Base-by-base conservation (phyloP, 2,888 invertebrate species). In the Eupithecia inturbata region DNA sequence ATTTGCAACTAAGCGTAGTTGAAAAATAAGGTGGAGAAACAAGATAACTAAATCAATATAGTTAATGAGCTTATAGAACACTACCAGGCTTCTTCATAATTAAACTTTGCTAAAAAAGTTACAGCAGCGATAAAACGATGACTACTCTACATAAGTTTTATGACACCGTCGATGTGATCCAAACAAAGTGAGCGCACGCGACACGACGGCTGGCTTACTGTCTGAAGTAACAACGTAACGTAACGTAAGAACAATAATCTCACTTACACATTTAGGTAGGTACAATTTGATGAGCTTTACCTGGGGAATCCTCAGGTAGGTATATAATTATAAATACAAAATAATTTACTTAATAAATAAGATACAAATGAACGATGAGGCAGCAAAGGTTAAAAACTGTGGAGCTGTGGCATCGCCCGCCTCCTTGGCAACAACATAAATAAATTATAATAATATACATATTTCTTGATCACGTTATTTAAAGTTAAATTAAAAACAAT, bases 151-250 rank as follows among this genome's bases (percentile, higher is more conserved):
- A 60, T 66, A 22, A n/a, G 72, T 76, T 75, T 73, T 70, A 70
- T 78, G 70, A 67, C 74, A 76, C 76, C 78, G 78, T 78, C 75
- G 75, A 75, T 83, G 83, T 82, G 82, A 84, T 86, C 85, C 85
- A 82, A 79, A 85, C 82, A 81, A 76, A 82, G 81, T 81, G 84
- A 85, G 85, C 84, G 88, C 88, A 88, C 87, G 90, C 89, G 87
- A 82, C 81, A 26, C 89, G 87, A 82, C 81, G 79, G 80, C 79
- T 82, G 84, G 85, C 84, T 85, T 84, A 85, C 83, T 80, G 83
- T 82, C 83, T 84, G 81, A 84, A 85, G 83, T 70, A 72, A 72
- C 39, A 81, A 84, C 84, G 83, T 70, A 72, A 72, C 39, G 49
- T 70, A 67, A 67, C 66, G 45, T 64, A 63, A 22, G 57, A 7